Evolutionary conservation across 2,797 vertebrate species (phyloP).

Genomic region (Vespertilio murinus): DNA sequence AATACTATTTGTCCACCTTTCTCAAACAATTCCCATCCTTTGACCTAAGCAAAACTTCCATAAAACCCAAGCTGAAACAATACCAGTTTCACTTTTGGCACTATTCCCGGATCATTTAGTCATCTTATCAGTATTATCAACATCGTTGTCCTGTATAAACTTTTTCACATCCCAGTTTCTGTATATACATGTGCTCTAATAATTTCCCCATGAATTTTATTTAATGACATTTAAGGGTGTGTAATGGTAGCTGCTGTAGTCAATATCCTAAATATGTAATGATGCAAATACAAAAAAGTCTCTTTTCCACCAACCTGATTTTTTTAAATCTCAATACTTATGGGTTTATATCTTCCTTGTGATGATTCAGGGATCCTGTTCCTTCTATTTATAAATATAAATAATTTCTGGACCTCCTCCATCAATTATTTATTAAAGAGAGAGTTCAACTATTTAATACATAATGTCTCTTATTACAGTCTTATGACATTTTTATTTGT

Average conservation of each 20-base stretch:
- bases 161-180: not conserved
- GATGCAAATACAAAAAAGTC: not conserved
- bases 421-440: not conserved
- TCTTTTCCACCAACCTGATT: not conserved
- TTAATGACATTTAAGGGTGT: too few relatives aligned
- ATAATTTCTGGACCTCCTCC: not conserved
- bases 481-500: not conserved
- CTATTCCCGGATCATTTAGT: not conserved
- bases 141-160: not conserved
- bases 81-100: not conserved
- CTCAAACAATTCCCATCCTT: not conserved
- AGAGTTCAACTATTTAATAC: not conserved
- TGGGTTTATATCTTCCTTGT: not conserved
- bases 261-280: not conserved
- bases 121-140: not conserved
- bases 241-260: not conserved
- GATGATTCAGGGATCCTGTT: not conserved
- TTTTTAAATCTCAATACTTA: not conserved
- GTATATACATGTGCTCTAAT: not conserved
- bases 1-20: not conserved
- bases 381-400: not conserved
- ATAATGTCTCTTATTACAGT: not conserved
- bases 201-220: not conserved
- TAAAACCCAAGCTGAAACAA: not conserved
- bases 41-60: not conserved